Conservation (phyloP, 2,888 invertebrate genomes). For the Apotomis capreana region DNA sequence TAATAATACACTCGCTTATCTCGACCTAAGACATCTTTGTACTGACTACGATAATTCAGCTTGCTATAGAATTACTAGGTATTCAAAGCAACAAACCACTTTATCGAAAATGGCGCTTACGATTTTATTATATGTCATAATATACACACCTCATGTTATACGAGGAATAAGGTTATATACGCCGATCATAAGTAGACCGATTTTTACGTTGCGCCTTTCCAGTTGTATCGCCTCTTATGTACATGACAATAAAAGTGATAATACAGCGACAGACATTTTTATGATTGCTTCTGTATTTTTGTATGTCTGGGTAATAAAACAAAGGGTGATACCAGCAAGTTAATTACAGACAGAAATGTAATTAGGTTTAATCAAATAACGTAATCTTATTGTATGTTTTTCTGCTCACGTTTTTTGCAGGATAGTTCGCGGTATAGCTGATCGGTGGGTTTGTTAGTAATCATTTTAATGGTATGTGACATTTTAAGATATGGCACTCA, state of each 20-base stretch:
- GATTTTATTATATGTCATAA: not conserved
- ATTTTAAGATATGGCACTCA: constrained; percentile 22
- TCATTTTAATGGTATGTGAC: constrained; percentile 30
- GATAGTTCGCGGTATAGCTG: constrained; percentile 25
- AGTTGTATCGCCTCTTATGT: constrained; percentile 1
- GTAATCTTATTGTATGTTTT: constrained; percentile 72
- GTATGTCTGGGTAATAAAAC: constrained; percentile 73
- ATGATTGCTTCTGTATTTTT: constrained; percentile 45
- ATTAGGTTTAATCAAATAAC: constrained; percentile 82
- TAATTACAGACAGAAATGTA: constrained; percentile 80
- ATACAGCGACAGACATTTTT: constrained; percentile 2
- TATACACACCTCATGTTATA: not conserved
- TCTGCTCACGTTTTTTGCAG: constrained; percentile 56
- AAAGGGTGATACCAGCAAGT: constrained; percentile 79
- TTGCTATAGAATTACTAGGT: not conserved
- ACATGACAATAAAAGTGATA: constrained; percentile 19
- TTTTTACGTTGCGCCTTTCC: not conserved
- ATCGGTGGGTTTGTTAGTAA: constrained; percentile 15
- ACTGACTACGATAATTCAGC: constrained; percentile 30
- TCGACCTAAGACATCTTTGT: constrained; percentile 72
- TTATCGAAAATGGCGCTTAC: constrained; percentile 1
- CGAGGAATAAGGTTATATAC: not conserved
- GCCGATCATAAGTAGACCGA: not conserved
- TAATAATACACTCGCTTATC: constrained; percentile 78
- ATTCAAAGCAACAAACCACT: not conserved